phyloP scores from a whole-genome alignment of 1,140 invertebrate species.

The Bombus sylvicola region DNA sequence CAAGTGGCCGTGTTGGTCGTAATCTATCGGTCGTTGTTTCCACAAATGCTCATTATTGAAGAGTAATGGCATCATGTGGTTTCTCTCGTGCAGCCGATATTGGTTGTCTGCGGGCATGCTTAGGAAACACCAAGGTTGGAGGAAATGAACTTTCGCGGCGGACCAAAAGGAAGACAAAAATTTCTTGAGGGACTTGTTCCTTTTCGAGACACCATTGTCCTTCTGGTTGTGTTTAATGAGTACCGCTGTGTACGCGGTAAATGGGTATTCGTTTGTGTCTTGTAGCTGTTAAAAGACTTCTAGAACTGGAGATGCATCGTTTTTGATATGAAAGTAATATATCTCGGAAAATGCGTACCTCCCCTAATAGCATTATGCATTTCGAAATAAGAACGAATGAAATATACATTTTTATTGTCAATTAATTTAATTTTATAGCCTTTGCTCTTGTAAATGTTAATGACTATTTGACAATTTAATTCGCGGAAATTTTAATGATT shows the following conservation, averaged over 20 bases:
- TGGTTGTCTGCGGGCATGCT: constrained; percentile 20
- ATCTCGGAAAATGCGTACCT: background rate
- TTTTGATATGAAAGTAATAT: background rate
- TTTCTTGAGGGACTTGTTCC: constrained; percentile 31
- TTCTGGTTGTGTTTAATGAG: constrained; percentile 27
- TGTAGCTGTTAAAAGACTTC: constrained; percentile 3
- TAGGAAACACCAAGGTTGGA: constrained; percentile 52
- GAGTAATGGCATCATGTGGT: constrained; percentile 58
- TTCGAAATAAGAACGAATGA: background rate
- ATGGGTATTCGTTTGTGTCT: constrained; percentile 1
- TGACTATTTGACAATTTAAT: too few relatives aligned
- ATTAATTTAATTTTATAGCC: too few relatives aligned
- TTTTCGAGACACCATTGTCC: constrained; percentile 46
- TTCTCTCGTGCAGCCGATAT: constrained; percentile 39
- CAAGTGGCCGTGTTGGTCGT: constrained; percentile 5
- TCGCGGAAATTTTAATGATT: too few relatives aligned
- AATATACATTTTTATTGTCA: background rate
- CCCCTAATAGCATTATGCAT: background rate
- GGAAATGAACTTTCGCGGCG: constrained; percentile 63
- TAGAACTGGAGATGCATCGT: background rate
- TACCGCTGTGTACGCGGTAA: constrained; percentile 7
- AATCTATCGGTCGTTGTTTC: constrained; percentile 26
- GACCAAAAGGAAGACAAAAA: constrained; percentile 52
- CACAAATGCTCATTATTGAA: constrained; percentile 54
- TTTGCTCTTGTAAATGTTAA: too few relatives aligned